Evolutionary conservation across 2,797 vertebrate species (phyloP).

Genomic region (Phrynocephalus vlangalii): DNA sequence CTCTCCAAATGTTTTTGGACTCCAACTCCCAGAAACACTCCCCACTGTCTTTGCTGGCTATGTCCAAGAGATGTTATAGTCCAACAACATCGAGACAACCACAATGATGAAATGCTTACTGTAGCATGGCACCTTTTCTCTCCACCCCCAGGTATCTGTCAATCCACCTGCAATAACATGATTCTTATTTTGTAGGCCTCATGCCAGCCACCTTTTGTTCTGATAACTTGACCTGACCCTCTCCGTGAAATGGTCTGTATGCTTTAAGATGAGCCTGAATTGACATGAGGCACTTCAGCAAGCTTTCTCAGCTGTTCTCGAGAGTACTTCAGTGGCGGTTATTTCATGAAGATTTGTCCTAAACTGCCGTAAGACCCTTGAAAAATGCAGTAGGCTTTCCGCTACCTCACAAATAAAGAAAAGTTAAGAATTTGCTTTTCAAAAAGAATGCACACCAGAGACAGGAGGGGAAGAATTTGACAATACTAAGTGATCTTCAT

Average conservation of each 20-base stretch:
- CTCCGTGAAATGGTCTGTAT: background rate
- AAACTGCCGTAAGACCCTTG: background rate
- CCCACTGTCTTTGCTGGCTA: background rate
- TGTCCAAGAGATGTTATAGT: background rate
- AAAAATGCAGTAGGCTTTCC: constrained; percentile 7
- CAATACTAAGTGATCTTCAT: background rate
- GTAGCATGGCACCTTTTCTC: no score
- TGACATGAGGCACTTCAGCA: background rate
- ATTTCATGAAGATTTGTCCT: background rate
- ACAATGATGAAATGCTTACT: no score
- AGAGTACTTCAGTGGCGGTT: background rate
- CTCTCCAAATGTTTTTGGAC: background rate
- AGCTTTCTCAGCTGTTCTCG: background rate
- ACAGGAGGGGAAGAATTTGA: no score
- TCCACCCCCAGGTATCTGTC: no score
- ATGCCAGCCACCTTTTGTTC: background rate
- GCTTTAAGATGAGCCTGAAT: background rate
- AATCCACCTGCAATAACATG: background rate
- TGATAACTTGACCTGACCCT: background rate
- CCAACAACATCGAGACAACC: background rate
- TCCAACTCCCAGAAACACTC: background rate
- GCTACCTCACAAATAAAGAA: background rate
- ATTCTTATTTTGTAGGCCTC: background rate
- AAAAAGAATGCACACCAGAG: background rate
- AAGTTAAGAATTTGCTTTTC: background rate